Conservation (phyloP, 2,797 vertebrate genomes). For the Clamator glandarius region DNA sequence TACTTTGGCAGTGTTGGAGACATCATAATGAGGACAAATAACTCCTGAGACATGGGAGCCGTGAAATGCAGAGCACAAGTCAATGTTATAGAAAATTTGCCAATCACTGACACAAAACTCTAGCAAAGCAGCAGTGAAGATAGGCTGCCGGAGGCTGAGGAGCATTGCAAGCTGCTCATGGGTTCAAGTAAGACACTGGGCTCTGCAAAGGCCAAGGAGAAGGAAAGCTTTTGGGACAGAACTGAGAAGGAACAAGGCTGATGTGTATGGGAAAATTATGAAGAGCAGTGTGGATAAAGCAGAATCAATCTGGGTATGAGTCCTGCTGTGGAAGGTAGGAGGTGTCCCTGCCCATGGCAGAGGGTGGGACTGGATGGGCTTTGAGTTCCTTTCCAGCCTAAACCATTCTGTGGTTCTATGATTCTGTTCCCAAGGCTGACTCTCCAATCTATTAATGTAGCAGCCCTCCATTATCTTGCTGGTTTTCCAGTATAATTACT, state of each 20-base stretch:
- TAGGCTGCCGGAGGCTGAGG: too few species aligned
- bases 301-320: neutral
- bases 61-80: neutral
- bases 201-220: neutral
- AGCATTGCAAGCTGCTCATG: neutral
- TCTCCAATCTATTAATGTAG: neutral
- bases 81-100: neutral
- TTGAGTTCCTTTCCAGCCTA: too few species aligned
- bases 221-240: neutral
- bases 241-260: neutral
- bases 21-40: neutral
- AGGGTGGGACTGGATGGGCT: too few species aligned
- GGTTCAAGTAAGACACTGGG: neutral
- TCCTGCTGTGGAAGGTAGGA: too few species aligned
- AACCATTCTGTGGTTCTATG: too few species aligned
- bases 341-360: too few species aligned
- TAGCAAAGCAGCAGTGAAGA: neutral
- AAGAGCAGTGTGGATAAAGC: neutral
- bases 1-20: too few species aligned
- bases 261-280: neutral
- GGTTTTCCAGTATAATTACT: neutral
- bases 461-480: neutral
- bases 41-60: neutral
- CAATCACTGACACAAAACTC: neutral
- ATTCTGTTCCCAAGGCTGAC: conserved; percentile 3